phyloP scores from a whole-genome alignment of 2,797 vertebrate genomes.

The Epinephelus awoara region DNA sequence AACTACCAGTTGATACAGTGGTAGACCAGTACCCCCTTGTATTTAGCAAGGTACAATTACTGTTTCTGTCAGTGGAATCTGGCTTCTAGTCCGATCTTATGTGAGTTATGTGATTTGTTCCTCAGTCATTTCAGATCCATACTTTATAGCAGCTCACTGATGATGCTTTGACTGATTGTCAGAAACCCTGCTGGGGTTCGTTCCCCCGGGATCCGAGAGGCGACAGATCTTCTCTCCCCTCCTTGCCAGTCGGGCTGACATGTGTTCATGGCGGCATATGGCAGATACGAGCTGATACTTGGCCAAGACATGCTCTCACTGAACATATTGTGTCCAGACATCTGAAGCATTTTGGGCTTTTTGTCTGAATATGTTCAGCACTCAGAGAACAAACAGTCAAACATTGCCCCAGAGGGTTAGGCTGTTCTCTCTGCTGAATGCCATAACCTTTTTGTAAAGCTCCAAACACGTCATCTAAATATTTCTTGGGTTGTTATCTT shows the following conservation, averaged over 20 bases:
- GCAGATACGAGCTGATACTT: conserved; percentile 90
- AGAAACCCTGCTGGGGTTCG: conserved; percentile 50
- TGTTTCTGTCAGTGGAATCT: too few relatives aligned
- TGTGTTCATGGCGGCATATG: conserved; percentile 91
- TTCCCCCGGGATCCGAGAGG: conserved; percentile 59
- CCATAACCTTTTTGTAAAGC: conserved; percentile 26
- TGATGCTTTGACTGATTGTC: conserved; percentile 58
- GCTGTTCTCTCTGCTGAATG: background rate
- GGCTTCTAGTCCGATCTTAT: background rate
- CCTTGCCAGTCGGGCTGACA: conserved; percentile 85
- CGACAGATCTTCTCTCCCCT: conserved; percentile 54
- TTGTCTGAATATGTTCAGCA: conserved; percentile 67
- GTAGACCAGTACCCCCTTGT: too few relatives aligned
- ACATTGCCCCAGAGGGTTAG: conserved; percentile 62
- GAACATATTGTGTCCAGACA: conserved; percentile 83
- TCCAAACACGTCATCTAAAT: conserved; percentile 1
- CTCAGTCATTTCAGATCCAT: conserved; percentile 2
- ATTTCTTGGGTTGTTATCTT: background rate
- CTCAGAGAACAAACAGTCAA: conserved; percentile 60
- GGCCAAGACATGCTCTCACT: conserved; percentile 85
- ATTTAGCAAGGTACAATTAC: too few relatives aligned
- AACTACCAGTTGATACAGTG: too few relatives aligned
- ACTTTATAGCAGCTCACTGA: conserved; percentile 24
- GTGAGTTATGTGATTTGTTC: background rate
- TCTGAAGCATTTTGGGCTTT: conserved; percentile 79